phyloP scores from a whole-genome alignment of 2,888 invertebrate species.

The Melanchra persicariae region DNA sequence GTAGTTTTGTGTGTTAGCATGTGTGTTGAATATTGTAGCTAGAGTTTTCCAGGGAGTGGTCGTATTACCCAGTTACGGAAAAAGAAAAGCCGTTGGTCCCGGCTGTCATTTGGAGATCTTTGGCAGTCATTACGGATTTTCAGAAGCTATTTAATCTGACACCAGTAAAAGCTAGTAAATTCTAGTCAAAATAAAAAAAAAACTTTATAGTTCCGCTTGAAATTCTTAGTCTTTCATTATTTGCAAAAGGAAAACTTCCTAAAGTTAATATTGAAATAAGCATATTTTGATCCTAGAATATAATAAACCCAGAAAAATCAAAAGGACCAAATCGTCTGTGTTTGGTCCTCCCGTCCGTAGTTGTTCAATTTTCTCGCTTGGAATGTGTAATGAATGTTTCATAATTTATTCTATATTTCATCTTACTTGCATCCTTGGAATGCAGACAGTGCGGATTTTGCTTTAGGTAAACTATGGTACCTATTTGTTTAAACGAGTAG shows the following conservation, averaged over 20 bases:
- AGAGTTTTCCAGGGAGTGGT: background rate
- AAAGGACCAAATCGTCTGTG: background rate
- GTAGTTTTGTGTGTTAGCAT: conserved; percentile 37
- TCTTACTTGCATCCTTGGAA: conserved; percentile 55
- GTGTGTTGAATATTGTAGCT: conserved; percentile 2
- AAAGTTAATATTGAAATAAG: too few relatives aligned
- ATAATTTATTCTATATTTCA: conserved; percentile 26
- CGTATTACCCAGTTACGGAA: background rate
- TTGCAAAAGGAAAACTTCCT: too few relatives aligned
- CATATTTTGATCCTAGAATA: background rate
- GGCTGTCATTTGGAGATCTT: too few relatives aligned
- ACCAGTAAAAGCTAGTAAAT: too few relatives aligned
- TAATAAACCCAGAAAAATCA: too few relatives aligned
- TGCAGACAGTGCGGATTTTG: conserved; percentile 73
- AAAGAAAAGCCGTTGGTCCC: too few relatives aligned
- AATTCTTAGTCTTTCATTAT: too few relatives aligned
- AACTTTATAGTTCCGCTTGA: too few relatives aligned
- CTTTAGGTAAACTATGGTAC: conserved; percentile 65
- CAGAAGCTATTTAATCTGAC: too few relatives aligned
- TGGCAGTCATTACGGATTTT: background rate
- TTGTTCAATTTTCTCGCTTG: conserved; percentile 22
- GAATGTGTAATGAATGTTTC: conserved; percentile 28
- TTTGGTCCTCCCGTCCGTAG: background rate
- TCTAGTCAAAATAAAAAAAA: too few relatives aligned
- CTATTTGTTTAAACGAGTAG: conserved; percentile 1